A percentile compares a stretch with the other conserved stretches of the same genome.
phyloP scores from a whole-genome alignment of 30 jellyfish, hydroid and myxozoan species.

The Aurelia sp. region DNA sequence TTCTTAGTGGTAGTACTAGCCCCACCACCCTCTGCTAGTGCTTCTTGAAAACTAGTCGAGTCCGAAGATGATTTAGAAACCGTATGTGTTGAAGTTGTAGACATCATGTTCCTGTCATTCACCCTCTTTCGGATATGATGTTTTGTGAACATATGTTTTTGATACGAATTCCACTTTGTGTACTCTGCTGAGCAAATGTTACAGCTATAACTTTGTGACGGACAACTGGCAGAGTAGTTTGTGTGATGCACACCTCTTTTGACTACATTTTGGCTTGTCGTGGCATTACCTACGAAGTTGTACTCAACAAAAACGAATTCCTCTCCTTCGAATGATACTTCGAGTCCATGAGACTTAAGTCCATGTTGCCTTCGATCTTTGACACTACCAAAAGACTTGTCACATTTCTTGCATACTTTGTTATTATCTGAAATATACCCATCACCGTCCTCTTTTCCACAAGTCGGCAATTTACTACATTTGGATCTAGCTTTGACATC shows the following conservation, averaged over 20 bases:
- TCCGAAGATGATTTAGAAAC: background rate
- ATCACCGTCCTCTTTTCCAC: background rate
- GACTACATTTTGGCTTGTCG: no score
- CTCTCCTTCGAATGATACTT: conserved; percentile 44
- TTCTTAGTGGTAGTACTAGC: no score
- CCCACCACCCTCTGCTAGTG: no score
- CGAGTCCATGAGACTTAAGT: conserved; percentile 36
- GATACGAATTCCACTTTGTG: background rate
- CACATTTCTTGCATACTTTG: conserved; percentile 27
- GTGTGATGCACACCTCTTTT: no score
- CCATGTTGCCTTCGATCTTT: conserved; percentile 30
- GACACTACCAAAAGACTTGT: background rate
- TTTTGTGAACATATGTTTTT: conserved; percentile 2
- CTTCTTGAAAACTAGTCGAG: no score
- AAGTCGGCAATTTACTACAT: background rate
- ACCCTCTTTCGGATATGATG: background rate
- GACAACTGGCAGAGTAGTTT: background rate
- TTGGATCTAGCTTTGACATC: background rate
- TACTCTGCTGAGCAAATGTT: conserved; percentile 31
- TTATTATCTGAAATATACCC: conserved; percentile 36
- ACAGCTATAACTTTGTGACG: background rate
- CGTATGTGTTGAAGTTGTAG: background rate
- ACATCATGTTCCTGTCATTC: background rate
- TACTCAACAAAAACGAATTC: conserved; percentile 13
- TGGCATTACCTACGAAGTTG: background rate